Percentiles rank a stretch among this genome's conserved stretches.
These are phyloP conservation scores for Dioctria rufipes DNA, from an alignment of 2,888 invertebrate genomes.

Conservation along the genomic window DNA sequence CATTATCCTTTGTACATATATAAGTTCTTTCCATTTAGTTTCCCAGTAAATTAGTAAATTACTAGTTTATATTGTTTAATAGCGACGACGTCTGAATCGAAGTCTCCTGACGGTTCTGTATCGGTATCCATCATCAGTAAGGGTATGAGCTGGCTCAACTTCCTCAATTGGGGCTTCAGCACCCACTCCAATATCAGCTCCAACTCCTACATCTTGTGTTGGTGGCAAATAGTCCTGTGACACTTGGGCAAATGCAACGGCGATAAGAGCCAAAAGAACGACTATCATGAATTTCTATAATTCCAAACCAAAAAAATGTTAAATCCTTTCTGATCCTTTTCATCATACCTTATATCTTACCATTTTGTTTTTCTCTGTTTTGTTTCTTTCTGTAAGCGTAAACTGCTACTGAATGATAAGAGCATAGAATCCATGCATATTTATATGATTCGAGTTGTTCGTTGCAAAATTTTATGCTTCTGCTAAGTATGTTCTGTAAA, in stretches of 20 bases:
- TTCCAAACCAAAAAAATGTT: not conserved
- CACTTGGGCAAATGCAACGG: not conserved
- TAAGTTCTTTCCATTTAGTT: no score
- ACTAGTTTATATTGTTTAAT: not conserved
- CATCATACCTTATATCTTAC: not conserved
- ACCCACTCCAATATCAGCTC: not conserved
- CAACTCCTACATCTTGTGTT: not conserved
- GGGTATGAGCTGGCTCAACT: conserved; percentile 14
- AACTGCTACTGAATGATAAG: not conserved
- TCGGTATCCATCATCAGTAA: conserved; percentile 33
- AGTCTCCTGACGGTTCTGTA: conserved; percentile 15
- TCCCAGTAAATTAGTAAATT: no score
- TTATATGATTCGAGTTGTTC: not conserved
- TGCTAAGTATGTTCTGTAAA: not conserved
- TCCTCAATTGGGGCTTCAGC: conserved; percentile 3
- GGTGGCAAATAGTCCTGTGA: conserved; percentile 44
- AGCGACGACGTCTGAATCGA: conserved; percentile 29
- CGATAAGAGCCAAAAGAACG: conserved; percentile 18
- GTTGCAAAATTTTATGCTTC: not conserved
- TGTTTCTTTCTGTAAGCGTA: not conserved
- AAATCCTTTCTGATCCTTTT: not conserved
- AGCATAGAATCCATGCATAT: not conserved
- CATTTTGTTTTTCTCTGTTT: conserved; percentile 16
- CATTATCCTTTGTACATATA: conserved; percentile 11
- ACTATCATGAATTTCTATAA: conserved; percentile 19